A percentile compares a stretch with the other conserved stretches of the same genome.
Evolutionary conservation across 2,797 vertebrate genomes (phyloP).

Genomic region (Myotis planiceps): DNA sequence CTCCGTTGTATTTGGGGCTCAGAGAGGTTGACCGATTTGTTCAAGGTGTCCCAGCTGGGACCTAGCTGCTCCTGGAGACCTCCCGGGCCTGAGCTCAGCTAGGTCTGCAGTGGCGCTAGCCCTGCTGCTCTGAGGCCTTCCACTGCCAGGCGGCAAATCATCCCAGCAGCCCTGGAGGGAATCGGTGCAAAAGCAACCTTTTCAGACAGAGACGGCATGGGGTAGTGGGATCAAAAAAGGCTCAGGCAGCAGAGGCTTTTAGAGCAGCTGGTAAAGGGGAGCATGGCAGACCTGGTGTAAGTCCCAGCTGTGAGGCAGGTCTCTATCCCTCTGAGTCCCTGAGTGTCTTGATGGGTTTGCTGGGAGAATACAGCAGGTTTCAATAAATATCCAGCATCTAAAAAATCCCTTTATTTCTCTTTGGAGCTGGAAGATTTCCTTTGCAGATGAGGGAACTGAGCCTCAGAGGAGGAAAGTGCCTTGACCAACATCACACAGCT

Average conservation of each 20-base stretch:
- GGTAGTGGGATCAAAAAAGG: accelerated
- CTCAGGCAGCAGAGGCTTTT: not conserved
- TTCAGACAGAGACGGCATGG: not conserved
- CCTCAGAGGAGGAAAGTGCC: not conserved
- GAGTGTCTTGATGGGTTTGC: not conserved
- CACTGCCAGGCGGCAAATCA: not conserved
- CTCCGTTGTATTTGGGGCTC: not conserved
- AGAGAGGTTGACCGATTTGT: not conserved
- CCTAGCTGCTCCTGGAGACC: not conserved
- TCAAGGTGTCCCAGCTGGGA: not conserved
- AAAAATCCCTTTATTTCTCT: not conserved
- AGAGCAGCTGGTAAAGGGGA: not conserved
- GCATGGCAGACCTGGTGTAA: not conserved
- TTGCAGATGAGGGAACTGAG: not conserved
- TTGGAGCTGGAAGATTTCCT: not conserved
- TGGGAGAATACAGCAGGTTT: not conserved
- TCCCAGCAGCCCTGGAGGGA: not conserved
- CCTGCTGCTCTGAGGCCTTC: not conserved
- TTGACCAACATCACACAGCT: not conserved
- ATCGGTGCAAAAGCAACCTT: not conserved
- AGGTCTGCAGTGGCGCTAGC: not conserved
- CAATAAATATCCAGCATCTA: not conserved
- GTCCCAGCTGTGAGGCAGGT: not conserved
- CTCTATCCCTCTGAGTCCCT: not conserved
- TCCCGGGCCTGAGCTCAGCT: not conserved